A percentile compares a stretch with the other conserved stretches of the same genome.
These are phyloP conservation scores for Watsonalla cultraria DNA, from an alignment of 2,888 invertebrate species.

Conservation along the genomic window DNA sequence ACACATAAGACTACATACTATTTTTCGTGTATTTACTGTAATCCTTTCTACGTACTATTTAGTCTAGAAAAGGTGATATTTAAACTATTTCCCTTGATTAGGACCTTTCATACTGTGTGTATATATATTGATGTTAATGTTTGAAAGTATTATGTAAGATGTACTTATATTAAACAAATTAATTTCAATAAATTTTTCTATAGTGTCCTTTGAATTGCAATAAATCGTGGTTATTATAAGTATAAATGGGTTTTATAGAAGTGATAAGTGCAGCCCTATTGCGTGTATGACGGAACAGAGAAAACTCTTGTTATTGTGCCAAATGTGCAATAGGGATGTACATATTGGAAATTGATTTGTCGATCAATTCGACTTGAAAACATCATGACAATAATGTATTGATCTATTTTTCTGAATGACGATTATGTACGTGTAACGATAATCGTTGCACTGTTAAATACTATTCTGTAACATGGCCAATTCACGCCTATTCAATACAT, in stretches of 20 bases:
- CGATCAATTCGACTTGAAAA: conserved; percentile 40
- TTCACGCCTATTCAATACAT: conserved; percentile 14
- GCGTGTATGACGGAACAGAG: background rate
- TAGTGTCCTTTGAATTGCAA: conserved; percentile 32
- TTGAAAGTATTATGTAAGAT: conserved; percentile 45
- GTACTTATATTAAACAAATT: conserved; percentile 43
- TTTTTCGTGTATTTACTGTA: conserved; percentile 79
- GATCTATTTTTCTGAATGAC: conserved; percentile 54
- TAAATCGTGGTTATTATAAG: conserved; percentile 11
- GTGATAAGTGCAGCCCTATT: background rate
- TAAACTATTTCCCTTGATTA: conserved; percentile 62
- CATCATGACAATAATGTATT: conserved; percentile 71
- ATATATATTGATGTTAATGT: conserved; percentile 60
- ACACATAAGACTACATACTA: conserved; percentile 70
- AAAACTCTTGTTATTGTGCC: background rate
- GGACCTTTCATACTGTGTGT: conserved; percentile 56
- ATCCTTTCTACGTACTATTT: conserved; percentile 58
- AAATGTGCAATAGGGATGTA: background rate
- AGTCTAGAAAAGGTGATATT: conserved; percentile 72
- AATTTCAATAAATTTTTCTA: conserved; percentile 22
- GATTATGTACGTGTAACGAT: conserved; percentile 9
- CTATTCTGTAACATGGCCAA: conserved; percentile 10
- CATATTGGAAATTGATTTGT: conserved; percentile 22
- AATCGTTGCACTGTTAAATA: conserved; percentile 6
- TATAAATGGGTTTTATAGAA: background rate